Evolutionary conservation across 2,797 vertebrate species (phyloP), one percentile per base, ranked within the genome.

Genomic region (Phyllotis vaccarum): DNA sequence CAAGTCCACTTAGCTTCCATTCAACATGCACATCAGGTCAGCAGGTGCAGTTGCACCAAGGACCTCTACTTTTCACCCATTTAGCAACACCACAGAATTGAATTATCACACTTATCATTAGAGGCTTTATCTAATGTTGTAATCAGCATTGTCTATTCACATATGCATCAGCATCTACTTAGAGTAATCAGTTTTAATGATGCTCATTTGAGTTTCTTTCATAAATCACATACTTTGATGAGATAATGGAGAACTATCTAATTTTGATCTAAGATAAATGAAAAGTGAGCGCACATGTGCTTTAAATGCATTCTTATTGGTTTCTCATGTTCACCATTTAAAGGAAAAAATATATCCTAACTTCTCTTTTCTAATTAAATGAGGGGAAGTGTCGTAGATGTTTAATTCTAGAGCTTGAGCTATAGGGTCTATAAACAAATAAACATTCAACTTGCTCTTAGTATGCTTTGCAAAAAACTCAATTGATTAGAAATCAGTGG

Each of bases 151-250:
- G 96, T 97, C 87, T 97, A 97, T 95, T 95, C 97, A 78, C 91
- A 96, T 98, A 96, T 95, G 98, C 74, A 58, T 97, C 96, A 97
- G 94, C 87, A 91, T 94, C 98, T 96, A 97, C 96, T 97, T 95
- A 97, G 86, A 90, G 96, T 98, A 98, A 98, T 98, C 97, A 96
- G 96, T 98, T 98, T 97, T 97, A 98, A 97, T 97, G 90, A 97
- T 62, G 91, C 93, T 98, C 72, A 86, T 95, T 97, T 95, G 0
- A 0, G 87, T 98, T 97, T 98, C 95, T 97, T 98, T 97, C 97
- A 98, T 98, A 98, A 98, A 98, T 98, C 98, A 98, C 49, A 62
- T 27, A 82, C 91, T 98, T 98, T 98, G 97, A 98, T 96, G 97
- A 97, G 97, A 98, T 98, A 98, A 98, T 97, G 96, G 97, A 95